Conservation (phyloP, 1,140 invertebrate genomes). For the Lanistes nyassanus region DNA sequence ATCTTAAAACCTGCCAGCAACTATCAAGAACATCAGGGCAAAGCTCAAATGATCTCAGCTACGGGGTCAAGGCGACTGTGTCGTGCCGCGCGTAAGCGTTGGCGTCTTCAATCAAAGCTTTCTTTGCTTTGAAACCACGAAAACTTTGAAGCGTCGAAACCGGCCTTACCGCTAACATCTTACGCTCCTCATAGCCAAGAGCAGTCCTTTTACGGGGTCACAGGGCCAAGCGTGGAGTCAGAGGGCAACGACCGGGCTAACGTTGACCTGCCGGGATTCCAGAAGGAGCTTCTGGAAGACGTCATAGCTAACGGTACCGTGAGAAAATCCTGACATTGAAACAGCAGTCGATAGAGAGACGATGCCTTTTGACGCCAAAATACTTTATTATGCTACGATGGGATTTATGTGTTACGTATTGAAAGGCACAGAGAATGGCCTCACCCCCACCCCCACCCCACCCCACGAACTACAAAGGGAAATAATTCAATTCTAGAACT, state of each 20-base stretch:
- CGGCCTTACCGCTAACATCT: too few relatives aligned
- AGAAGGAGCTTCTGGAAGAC: slow-evolving; percentile 22
- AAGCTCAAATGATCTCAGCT: too few relatives aligned
- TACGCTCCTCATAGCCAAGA: too few relatives aligned
- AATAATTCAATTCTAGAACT: neutral
- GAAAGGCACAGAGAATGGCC: too few relatives aligned
- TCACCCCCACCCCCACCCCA: too few relatives aligned
- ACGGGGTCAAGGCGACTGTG: too few relatives aligned
- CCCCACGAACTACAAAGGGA: neutral
- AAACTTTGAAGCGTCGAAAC: too few relatives aligned
- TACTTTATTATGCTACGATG: neutral
- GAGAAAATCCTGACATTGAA: neutral
- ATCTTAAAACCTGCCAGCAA: too few relatives aligned
- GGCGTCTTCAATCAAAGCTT: too few relatives aligned
- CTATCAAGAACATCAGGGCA: too few relatives aligned
- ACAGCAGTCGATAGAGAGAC: neutral
- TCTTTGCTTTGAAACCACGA: too few relatives aligned
- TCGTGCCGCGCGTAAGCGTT: too few relatives aligned
- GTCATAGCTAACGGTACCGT: slow-evolving; percentile 10
- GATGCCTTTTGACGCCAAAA: neutral
- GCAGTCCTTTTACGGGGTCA: neutral
- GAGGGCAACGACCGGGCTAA: slow-evolving; percentile 28
- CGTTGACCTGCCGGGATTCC: slow-evolving; percentile 31
- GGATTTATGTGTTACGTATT: neutral
- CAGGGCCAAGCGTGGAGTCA: slow-evolving; percentile 28